Base-by-base conservation (phyloP, 2,113 vertebrate genomes). In the Equus quagga region DNA sequence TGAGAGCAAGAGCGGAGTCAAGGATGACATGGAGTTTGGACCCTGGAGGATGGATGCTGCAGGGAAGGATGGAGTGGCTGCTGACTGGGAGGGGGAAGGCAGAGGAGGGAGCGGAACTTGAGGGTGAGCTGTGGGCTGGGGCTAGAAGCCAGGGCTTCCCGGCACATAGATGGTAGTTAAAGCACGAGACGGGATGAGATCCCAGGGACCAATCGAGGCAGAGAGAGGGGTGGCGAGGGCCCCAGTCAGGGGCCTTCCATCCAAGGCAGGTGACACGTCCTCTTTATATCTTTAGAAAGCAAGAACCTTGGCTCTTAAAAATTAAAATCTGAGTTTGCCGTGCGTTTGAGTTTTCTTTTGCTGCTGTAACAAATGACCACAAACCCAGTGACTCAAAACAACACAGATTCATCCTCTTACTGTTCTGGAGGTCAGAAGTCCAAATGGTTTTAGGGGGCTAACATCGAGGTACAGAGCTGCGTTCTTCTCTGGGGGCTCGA, bases 1-100 rank as follows among this genome's bases (percentile, higher is more conserved):
- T 21, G 46, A 33, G 9, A 54, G 46, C 79, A 31, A 85, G 36
- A 36, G n/a, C 8, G 44, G 33, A n/a, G 49, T 28, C 49, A 11
- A 69, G 64, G 24, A 15, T 1, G 4, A 44, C 26, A 2, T 8
- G 24, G 58, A 33, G 28, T n/a, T 28, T 41, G 67, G 85, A 69
- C 17, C n/a, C 36, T 21, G 2, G 44, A 64, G 33, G 23, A 33
- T 2, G 18, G 31, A 13, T 14, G 41, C 67, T 72, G n/a, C 72
- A 0, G 8, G 84, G 19, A 54, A 19, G 56, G 12, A 19, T 8
- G 41, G 44, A 12, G 17, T 11, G 21, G 17, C n/a, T 1, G 0
- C 58, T 26, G 28, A 23, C 69, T 8, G 87, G 17, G 17, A 44
- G 15, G 51, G 51, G 51, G 56, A 10, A 62, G 11, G 31, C 36